A percentile compares a stretch with the other conserved stretches of the same genome.
phyloP scores from a whole-genome alignment of 92 coral and sea anemone species.

The Zoanthus gigantus region DNA sequence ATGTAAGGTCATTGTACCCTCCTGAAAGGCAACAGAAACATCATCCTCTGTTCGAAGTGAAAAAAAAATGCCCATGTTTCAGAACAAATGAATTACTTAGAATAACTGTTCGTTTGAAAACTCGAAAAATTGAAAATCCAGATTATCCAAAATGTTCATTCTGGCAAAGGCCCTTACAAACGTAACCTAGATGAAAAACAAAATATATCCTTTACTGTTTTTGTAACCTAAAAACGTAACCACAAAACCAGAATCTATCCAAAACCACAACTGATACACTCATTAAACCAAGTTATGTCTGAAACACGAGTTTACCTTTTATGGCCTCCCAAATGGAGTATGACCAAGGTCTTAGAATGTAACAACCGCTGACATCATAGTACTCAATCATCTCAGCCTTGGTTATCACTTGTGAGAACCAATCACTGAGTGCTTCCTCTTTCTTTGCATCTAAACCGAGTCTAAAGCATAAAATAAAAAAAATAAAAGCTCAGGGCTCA shows the following conservation, averaged over 20 bases:
- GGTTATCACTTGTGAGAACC: conserved; percentile 98
- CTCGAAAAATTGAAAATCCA: no score
- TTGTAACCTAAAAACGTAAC: background rate
- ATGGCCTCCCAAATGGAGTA: conserved; percentile 96
- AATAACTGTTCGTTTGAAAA: no score
- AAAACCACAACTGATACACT: background rate
- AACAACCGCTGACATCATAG: conserved; percentile 99
- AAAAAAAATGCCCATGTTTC: no score
- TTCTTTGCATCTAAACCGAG: conserved; percentile 91
- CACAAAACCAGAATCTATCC: background rate
- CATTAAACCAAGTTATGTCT: background rate
- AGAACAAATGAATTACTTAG: no score
- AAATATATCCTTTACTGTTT: no score
- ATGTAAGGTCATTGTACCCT: no score
- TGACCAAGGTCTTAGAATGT: conserved; percentile 94
- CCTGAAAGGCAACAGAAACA: no score
- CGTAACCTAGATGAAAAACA: no score
- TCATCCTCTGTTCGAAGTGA: no score
- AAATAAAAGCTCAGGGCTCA: background rate
- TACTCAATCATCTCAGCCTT: conserved; percentile 95
- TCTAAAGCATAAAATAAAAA: conserved; percentile 41
- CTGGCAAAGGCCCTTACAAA: no score
- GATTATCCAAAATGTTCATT: no score
- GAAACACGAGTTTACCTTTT: conserved; percentile 66
- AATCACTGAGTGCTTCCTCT: conserved; percentile 86